phyloP scores from a whole-genome alignment of 2,113 vertebrate species.

The Tapirus terrestris region DNA sequence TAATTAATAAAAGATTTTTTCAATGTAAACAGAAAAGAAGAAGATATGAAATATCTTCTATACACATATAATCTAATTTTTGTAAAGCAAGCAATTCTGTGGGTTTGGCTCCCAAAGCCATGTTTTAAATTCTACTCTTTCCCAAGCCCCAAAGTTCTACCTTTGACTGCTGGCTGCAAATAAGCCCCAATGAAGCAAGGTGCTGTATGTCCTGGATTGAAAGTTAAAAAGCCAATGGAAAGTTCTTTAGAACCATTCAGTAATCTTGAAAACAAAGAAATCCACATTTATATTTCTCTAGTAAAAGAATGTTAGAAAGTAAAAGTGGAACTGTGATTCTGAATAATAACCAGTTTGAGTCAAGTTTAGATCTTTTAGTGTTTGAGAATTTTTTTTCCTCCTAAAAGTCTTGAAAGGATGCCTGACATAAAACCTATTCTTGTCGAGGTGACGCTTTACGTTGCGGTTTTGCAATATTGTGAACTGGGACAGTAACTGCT shows the following conservation, averaged over 20 bases:
- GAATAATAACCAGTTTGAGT: background rate
- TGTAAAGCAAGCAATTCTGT: background rate
- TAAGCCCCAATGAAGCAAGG: rapidly evolving
- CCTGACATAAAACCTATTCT: background rate
- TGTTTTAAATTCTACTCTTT: background rate
- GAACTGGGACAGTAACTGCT: no score
- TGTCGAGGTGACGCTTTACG: rapidly evolving
- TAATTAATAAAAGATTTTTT: background rate
- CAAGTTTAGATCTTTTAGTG: background rate
- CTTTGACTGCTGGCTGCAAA: background rate
- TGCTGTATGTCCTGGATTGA: background rate
- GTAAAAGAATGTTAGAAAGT: background rate
- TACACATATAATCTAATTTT: background rate
- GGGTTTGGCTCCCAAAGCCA: background rate
- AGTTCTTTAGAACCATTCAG: background rate
- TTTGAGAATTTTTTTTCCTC: background rate
- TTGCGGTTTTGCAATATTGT: background rate
- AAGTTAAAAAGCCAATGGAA: background rate
- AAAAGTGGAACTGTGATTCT: background rate
- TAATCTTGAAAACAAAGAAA: background rate
- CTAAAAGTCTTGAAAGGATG: background rate
- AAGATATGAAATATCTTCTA: background rate
- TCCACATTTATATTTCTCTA: background rate
- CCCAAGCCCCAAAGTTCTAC: background rate
- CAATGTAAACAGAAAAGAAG: background rate